phyloP scores from a whole-genome alignment of 2,797 vertebrate genomes.

The Notolabrus celidotus region DNA sequence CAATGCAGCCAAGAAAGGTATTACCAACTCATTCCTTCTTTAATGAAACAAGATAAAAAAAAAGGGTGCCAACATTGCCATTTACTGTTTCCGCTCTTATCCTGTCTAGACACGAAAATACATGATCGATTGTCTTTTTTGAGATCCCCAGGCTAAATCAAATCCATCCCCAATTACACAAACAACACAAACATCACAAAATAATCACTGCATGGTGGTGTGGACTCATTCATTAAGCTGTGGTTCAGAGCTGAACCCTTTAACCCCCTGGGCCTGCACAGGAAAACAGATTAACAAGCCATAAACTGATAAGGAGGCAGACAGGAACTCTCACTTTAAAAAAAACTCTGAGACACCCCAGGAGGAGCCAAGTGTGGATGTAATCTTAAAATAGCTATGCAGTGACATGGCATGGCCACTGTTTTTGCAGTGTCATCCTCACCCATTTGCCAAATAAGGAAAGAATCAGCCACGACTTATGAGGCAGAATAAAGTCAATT shows the following conservation, averaged over 20 bases:
- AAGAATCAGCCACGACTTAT: conserved; percentile 51
- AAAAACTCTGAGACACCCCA: conserved; percentile 13
- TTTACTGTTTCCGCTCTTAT: not conserved
- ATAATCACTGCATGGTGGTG: not conserved
- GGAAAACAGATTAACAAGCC: conserved; percentile 38
- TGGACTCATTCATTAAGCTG: conserved; percentile 14
- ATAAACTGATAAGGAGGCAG: conserved; percentile 31
- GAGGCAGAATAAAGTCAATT: conserved; percentile 53
- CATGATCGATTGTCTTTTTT: conserved; percentile 8
- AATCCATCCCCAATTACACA: conserved; percentile 6
- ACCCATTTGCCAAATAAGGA: conserved; percentile 59
- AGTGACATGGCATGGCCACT: conserved; percentile 21
- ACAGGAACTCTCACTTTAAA: conserved; percentile 4
- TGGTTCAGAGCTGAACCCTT: conserved; percentile 4
- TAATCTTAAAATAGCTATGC: conserved; percentile 61
- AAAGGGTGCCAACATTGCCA: not conserved
- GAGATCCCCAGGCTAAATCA: not conserved
- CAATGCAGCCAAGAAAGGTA: no score
- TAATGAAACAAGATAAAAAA: not conserved
- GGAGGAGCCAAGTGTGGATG: conserved; percentile 35
- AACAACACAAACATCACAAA: conserved; percentile 26
- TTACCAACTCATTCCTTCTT: no score
- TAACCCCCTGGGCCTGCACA: conserved; percentile 9
- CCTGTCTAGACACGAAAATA: not conserved
- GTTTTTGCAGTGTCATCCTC: conserved; percentile 64